These are phyloP conservation scores for Thalassaphorura encarpata DNA, from an alignment of 1,140 invertebrate species.

Conservation along the genomic window DNA sequence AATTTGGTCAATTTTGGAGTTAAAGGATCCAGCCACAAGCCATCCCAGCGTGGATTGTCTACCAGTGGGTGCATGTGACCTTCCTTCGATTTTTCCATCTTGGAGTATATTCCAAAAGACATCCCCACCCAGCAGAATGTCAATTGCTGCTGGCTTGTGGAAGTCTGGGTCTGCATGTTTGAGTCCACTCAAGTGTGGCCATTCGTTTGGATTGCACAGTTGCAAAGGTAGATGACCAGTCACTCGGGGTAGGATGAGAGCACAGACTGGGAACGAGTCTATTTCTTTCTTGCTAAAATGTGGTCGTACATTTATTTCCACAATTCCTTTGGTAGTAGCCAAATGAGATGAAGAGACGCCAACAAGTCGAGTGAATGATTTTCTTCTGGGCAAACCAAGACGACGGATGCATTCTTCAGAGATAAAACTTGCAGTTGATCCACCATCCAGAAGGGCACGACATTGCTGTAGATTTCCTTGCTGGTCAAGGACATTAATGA, in stretches of 20 bases:
- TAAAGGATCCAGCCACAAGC: constrained; percentile 4
- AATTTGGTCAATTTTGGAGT: neutral
- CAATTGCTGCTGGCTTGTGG: neutral
- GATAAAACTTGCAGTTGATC: constrained; percentile 1
- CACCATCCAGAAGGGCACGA: constrained; percentile 4
- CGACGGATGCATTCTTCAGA: neutral
- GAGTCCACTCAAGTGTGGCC: constrained; percentile 8
- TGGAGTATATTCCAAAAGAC: neutral
- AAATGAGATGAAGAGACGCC: neutral
- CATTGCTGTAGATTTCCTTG: neutral
- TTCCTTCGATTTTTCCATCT: neutral
- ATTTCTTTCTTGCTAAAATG: neutral
- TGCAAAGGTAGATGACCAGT: neutral
- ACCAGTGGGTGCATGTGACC: neutral
- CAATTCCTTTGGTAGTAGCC: neutral
- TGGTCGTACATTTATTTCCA: neutral
- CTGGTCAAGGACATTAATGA: neutral
- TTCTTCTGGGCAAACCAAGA: neutral
- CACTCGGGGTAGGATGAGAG: neutral
- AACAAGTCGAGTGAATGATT: neutral
- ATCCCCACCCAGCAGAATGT: constrained; percentile 8
- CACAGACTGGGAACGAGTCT: neutral
- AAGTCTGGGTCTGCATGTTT: constrained; percentile 13
- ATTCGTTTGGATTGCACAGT: neutral
- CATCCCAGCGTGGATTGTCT: constrained; percentile 7